Base-by-base conservation (phyloP, 92 coral and sea anemone genomes). In the Plumapathes pennacea region DNA sequence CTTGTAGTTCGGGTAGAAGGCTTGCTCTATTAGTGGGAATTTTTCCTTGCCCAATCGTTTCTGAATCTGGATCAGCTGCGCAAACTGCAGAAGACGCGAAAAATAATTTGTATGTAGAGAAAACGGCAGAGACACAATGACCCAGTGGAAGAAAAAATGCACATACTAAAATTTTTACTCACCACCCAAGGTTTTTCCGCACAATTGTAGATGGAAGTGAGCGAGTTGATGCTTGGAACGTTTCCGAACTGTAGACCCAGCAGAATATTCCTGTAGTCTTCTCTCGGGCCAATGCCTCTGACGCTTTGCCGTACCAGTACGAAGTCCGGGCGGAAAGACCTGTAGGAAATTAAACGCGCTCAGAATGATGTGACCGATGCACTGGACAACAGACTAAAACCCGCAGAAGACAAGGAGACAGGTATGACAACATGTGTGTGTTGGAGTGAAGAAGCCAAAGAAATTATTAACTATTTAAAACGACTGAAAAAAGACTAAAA, bases 161-260 rank as follows among this genome's bases (percentile, higher is more conserved):
- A 15, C 32, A 5, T 3, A 22, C 2, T 15, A 10, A 2, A 18
- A n/a, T 3, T 0, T 47, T 15, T 6, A 71, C 96, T 71, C 59
- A 92, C 98, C 89, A 88, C 89, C 96, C 98, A 92, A 0, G 98
- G 98, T 34, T 92, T 92, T 67, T 92, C 98, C 5, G 95, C 89
- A 27, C 88, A 92, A 54, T 92, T 88, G 74, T 80, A 92, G 26
- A 92, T 79, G 0, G 98, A 88, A 17, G 67, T 67, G 8, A 92
- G 84, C 20, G 98, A 92, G 85, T 92, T 92, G 6, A 92, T 53
- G 46, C 98, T 80, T 1, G 98, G 96, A 6, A 92, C 90, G 61
- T 84, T 84, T 38, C 98, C 98, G 69, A 84, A 92, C 85, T 88
- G 89, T 28, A 92, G 24, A 10, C 98, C 98, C 25, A 92, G 80